Evolutionary conservation across 2,888 invertebrate species (phyloP), one percentile per base, ranked within the genome.

Genomic region (Hirudinaria manillensis): DNA sequence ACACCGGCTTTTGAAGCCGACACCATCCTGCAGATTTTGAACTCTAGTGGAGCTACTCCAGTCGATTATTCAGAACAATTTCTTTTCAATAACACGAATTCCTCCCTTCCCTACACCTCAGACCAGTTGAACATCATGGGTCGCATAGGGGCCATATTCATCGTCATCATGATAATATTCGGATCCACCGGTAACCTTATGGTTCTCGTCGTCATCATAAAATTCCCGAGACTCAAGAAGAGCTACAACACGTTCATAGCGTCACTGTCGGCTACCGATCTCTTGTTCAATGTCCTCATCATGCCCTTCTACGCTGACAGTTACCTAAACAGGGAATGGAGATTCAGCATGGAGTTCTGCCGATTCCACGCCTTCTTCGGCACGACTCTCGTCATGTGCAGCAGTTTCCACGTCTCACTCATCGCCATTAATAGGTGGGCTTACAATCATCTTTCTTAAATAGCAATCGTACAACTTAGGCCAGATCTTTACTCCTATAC

Each of bases 171-270:
- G 38, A 75, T 77, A 45, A 36, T 66, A 7, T 24, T 56, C 51
- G 77, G 77, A 1, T 16, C 74, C 10, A 38, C 70, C 21, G 77
- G 77, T n/a, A 77, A 77, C 56, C n/a, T 72, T 19, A 45, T 74
- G 55, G 75, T 77, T 4, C 27, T 77, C 0, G 38, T 72, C 19
- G 71, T 51, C 3, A 61, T 77, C 32, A 27, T 72, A 13, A 55
- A 45, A 32, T 71, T 27, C 51, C 71, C 56, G 24, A 38, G 55
- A n/a, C 45, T 77, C 24, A 75, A 53, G 21, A 77, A 75, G 1
- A 72, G 75, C 4, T 77, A 77, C 75, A 75, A 77, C 72, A 68
- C 55, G 21, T 72, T 77, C 75, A 77, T 77, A 45, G 77, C 77
- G 2, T 77, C 77, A 10, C 75, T 77, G 16, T 71, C 77, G 10